Evolutionary conservation across 2,888 invertebrate species (phyloP), one percentile per base, ranked within the genome.

Genomic region (Phyto melanocephala): DNA sequence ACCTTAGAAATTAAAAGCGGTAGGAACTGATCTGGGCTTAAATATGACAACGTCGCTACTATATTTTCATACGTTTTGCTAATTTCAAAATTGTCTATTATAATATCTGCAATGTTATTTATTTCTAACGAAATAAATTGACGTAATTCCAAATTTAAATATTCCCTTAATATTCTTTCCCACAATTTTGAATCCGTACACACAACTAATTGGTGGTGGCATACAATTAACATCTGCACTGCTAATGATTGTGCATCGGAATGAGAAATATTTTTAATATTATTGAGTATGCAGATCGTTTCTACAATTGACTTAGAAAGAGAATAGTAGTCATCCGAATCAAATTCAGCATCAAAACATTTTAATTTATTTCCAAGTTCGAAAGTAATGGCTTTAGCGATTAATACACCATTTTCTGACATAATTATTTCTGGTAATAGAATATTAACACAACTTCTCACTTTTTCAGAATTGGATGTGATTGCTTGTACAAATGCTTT

Each of bases 201-300:
- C 24, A 92, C 92, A 45, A 95, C 93, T 45, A 93, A 92, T 1
- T 96, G 95, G 90, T 97, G 95, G 91, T 97, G 96, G 63, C 95
- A 93, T 50, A 95, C 93, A 13, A 95, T 92, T 28, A 98, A 89
- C 5, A 95, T 92, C 77, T 94, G 95, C 72, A 95, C 88, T 0
- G 94, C 94, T 58, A 96, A 89, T 8, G 90, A 88, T 85, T 95
- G 92, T 0, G 93, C 92, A 88, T 95, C 94, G 6, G 84, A 81
- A 33, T 81, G 75, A 1, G 87, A 84, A 11, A 90, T 86, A 52
- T 87, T 85, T 35, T 88, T 85, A 72, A 89, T 83, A 4, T 84
- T 82, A 67, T 90, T 90, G 22, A 91, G 84, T 15, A 87, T 86
- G 72, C 87, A 84, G 33, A 91, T 86, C 3, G 90, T 87, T 76